Evolutionary conservation across 2,888 invertebrate genomes (phyloP).

Genomic region (Petrolisthes manimaculis): DNA sequence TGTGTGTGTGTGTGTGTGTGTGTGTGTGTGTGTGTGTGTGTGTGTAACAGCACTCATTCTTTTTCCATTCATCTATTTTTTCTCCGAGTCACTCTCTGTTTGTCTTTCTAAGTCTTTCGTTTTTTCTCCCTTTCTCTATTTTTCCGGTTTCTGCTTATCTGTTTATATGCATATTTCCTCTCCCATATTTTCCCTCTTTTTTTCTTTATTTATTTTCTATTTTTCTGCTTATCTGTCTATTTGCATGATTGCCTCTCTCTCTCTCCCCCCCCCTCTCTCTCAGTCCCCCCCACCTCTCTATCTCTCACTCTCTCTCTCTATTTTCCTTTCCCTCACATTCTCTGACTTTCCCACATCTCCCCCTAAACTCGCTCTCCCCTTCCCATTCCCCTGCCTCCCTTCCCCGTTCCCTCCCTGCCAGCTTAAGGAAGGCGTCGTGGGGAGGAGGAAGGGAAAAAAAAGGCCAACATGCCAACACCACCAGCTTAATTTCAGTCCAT

Average conservation of each 20-base stretch:
- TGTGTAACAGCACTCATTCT: too few species aligned
- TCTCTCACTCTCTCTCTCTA: not conserved
- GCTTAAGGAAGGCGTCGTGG: not conserved
- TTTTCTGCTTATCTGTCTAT: not conserved
- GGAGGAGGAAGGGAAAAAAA: not conserved
- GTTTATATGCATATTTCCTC: not conserved
- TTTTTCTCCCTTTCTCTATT: not conserved
- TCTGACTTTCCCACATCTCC: not conserved
- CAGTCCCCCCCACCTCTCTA: not conserved
- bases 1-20: too few species aligned
- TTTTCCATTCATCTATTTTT: not conserved
- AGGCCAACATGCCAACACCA: slow-evolving; percentile 5
- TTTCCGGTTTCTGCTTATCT: not conserved
- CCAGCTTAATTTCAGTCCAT: slow-evolving; percentile 48
- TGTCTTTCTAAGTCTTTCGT: not conserved
- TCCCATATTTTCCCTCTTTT: too few species aligned
- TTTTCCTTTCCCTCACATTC: not conserved
- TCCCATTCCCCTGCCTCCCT: not conserved
- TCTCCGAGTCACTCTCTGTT: not conserved
- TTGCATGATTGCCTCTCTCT: not conserved
- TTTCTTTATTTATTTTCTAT: too few species aligned
- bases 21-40: too few species aligned
- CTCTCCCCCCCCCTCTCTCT: not conserved
- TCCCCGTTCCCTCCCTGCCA: not conserved
- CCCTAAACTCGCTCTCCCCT: not conserved